Conservation (phyloP, 1,140 invertebrate genomes). For the Drosophila rhopaloa region DNA sequence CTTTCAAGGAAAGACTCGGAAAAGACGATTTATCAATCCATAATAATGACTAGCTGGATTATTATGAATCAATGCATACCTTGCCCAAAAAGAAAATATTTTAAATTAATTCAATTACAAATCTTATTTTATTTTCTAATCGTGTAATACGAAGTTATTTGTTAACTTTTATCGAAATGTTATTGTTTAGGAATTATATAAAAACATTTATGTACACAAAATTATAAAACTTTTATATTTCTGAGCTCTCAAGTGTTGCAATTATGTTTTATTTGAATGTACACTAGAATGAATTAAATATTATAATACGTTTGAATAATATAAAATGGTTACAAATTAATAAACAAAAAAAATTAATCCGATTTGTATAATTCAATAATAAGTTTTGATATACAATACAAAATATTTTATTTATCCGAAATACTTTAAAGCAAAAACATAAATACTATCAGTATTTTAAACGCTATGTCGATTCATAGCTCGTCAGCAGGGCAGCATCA, state of each 20-base stretch:
- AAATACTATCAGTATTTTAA: background rate
- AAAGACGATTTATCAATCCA: too few species aligned
- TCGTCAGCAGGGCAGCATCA: conserved; percentile 94
- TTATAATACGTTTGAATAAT: background rate
- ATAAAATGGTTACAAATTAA: background rate
- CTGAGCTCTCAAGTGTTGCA: background rate
- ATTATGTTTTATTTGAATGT: background rate
- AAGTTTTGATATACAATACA: background rate
- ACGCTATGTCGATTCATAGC: conserved; percentile 88
- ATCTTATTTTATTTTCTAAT: too few species aligned
- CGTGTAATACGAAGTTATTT: too few species aligned
- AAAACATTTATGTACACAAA: too few species aligned
- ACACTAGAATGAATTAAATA: background rate
- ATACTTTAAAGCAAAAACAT: background rate
- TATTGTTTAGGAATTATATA: too few species aligned
- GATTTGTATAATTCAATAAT: background rate
- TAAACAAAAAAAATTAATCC: background rate
- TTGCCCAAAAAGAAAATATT: too few species aligned
- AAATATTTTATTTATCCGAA: background rate
- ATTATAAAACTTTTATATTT: too few species aligned
- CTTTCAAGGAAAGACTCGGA: too few species aligned
- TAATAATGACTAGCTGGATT: too few species aligned
- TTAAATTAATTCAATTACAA: too few species aligned
- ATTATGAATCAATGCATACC: too few species aligned
- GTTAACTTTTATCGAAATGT: too few species aligned